These are phyloP conservation scores for Troilus luridus DNA, from an alignment of 2,888 invertebrate genomes.

Conservation along the genomic window DNA sequence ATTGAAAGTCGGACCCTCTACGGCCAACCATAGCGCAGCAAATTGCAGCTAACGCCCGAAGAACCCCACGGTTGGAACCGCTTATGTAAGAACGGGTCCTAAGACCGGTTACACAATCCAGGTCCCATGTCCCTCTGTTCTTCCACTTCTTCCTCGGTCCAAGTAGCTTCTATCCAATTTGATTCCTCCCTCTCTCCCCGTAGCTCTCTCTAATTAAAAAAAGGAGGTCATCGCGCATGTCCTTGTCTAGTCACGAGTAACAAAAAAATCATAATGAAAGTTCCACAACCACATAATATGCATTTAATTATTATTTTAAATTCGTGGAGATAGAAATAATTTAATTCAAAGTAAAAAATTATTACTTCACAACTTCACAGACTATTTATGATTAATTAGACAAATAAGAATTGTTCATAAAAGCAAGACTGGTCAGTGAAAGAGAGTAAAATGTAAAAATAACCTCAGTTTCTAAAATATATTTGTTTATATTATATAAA, in stretches of 20 bases:
- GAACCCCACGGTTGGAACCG: neutral
- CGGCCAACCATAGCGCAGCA: neutral
- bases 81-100: neutral
- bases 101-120: constrained; percentile 1
- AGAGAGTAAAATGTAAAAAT: too few species aligned
- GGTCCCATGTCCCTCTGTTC: neutral
- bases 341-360: neutral
- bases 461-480: too few species aligned
- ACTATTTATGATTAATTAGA: too few species aligned
- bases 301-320: neutral
- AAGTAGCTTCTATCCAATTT: neutral
- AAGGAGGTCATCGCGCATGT: neutral
- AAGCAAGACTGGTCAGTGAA: too few species aligned
- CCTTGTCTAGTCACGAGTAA: neutral
- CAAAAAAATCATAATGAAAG: neutral
- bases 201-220: neutral
- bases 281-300: too few species aligned
- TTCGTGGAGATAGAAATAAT: neutral
- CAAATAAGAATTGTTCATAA: too few species aligned
- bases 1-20: neutral
- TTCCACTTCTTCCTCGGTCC: neutral
- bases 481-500: too few species aligned
- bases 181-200: neutral
- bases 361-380: too few species aligned
- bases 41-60: neutral